Evolutionary conservation across 2,113 vertebrate species (phyloP).

Genomic region (Butorides virescens): DNA sequence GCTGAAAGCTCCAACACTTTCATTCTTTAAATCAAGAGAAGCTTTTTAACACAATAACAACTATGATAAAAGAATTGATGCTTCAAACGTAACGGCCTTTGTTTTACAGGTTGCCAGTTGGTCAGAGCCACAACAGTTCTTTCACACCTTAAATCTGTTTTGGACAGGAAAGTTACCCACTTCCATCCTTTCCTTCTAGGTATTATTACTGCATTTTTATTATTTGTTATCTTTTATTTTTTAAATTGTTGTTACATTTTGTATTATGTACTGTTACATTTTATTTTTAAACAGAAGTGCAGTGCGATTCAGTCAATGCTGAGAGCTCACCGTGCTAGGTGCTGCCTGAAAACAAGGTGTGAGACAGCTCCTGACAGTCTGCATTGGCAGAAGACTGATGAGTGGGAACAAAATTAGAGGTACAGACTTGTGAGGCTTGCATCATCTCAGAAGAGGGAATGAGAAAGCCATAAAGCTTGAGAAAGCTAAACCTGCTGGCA

Average conservation of each 20-base stretch:
- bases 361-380: background rate
- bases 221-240: background rate
- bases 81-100: background rate
- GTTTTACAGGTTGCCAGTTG: background rate
- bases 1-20: background rate
- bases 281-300: background rate
- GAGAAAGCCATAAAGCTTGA: background rate
- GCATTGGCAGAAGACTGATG: background rate
- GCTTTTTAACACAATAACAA: background rate
- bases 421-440: slow-evolving; percentile 3
- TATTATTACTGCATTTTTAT: background rate
- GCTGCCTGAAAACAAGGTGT: background rate
- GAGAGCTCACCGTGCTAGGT: fast-evolving
- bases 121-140: background rate
- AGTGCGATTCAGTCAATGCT: background rate
- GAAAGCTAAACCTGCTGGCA: slow-evolving; percentile 27
- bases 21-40: background rate
- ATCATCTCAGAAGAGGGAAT: background rate
- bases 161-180: background rate
- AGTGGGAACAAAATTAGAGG: background rate
- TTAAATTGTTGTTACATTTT: background rate
- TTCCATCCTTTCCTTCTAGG: background rate
- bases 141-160: background rate
- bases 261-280: too few species aligned
- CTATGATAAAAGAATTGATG: background rate